A percentile compares a stretch with the other conserved stretches of the same genome.
Conservation (phyloP, 2,888 invertebrate species). For the Stenchaetothrips biformis region DNA sequence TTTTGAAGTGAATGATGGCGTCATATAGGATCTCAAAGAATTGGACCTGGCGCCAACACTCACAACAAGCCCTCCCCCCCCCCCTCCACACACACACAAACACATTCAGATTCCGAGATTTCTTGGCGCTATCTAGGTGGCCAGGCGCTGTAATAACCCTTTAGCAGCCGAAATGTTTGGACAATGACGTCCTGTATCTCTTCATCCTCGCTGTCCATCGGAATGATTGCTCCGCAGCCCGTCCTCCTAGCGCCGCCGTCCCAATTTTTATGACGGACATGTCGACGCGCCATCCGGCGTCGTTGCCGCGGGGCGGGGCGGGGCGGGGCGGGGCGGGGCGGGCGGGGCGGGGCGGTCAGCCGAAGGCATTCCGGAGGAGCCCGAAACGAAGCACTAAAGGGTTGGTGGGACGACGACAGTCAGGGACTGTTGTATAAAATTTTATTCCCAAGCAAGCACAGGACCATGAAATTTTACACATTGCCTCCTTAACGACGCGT, state of each 20-base stretch:
- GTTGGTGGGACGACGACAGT: not conserved
- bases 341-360: no score
- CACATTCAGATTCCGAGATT: no score
- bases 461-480: conserved; percentile 12
- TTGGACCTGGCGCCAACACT: no score
- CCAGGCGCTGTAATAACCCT: not conserved
- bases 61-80: no score
- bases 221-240: not conserved
- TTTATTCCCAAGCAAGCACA: not conserved
- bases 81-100: no score
- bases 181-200: not conserved
- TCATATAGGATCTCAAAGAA: no score
- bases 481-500: conserved; percentile 2
- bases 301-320: no score
- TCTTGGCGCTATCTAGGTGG: no score
- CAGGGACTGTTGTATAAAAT: conserved; percentile 7
- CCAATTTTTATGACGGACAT: not conserved
- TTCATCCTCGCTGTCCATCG: not conserved
- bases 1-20: no score
- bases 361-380: not conserved
- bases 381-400: not conserved
- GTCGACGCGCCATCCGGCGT: no score
- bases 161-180: not conserved
- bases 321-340: no score
- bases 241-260: no score